Evolutionary conservation across 2,888 invertebrate genomes (phyloP).

Genomic region (Dryocosmus kuriphilus): DNA sequence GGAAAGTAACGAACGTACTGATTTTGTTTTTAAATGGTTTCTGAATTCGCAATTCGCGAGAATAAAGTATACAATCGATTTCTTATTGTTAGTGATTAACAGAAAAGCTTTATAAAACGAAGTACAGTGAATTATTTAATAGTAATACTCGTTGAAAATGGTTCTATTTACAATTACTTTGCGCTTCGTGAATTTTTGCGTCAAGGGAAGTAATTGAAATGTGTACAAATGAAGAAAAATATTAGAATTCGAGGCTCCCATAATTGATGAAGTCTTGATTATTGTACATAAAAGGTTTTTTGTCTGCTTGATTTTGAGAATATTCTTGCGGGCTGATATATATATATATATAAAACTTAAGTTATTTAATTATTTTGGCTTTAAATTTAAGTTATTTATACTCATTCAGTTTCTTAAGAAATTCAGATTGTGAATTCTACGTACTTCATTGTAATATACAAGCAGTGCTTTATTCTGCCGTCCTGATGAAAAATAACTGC

Average conservation of each 20-base stretch:
- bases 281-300: conserved; percentile 26
- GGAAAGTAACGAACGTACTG: conserved; percentile 18
- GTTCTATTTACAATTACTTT: conserved; percentile 16
- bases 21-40: conserved; percentile 1
- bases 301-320: conserved; percentile 23
- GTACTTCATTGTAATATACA: conserved; percentile 32
- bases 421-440: not conserved
- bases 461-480: conserved; percentile 4
- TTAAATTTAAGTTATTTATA: conserved; percentile 37
- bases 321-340: conserved; percentile 28
- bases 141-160: conserved; percentile 11
- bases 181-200: not conserved
- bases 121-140: conserved; percentile 34
- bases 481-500: too few relatives aligned
- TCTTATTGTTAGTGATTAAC: conserved; percentile 8
- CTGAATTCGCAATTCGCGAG: conserved; percentile 5
- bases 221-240: conserved; percentile 26
- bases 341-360: conserved; percentile 26
- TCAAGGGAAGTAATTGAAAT: not conserved
- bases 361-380: conserved; percentile 34
- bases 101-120: conserved; percentile 29
- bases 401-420: conserved; percentile 23
- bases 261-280: conserved; percentile 28
- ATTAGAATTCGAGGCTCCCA: conserved; percentile 7
- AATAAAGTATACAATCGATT: conserved; percentile 3